Conservation (phyloP, 2,888 invertebrate genomes). For the Nyleta sp. region DNA sequence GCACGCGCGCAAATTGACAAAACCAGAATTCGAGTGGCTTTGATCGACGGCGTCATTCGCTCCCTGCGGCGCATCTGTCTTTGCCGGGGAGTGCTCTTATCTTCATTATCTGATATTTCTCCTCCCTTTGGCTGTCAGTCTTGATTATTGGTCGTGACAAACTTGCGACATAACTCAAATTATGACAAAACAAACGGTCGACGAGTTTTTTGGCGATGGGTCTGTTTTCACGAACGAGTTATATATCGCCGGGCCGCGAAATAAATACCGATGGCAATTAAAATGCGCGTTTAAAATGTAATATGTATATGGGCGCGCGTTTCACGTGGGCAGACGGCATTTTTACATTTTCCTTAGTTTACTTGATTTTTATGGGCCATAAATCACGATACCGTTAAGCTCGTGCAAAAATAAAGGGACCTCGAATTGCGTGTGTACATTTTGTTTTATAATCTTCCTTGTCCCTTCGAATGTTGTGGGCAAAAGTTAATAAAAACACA, state of each 20-base stretch:
- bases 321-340: background rate
- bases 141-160: constrained; percentile 57
- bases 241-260: background rate
- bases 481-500: too few relatives aligned
- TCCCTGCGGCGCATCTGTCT: constrained; percentile 60
- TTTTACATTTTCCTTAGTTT: background rate
- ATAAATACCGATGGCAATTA: constrained; percentile 1
- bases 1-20: constrained; percentile 66
- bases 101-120: constrained; percentile 49
- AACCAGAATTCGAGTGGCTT: constrained; percentile 65
- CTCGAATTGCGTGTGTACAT: background rate
- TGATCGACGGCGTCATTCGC: constrained; percentile 61
- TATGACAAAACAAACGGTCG: constrained; percentile 45
- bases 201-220: constrained; percentile 18
- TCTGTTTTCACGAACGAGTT: constrained; percentile 2
- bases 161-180: constrained; percentile 49
- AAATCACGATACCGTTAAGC: constrained; percentile 3
- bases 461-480: too few relatives aligned
- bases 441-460: background rate
- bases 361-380: background rate
- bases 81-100: constrained; percentile 51
- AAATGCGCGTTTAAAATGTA: constrained; percentile 3
- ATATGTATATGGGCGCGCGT: background rate
- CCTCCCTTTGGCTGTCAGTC: constrained; percentile 45
- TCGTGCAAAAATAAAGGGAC: background rate